Base-by-base conservation (phyloP, 2,113 vertebrate genomes). In the Ictalurus furcatus region DNA sequence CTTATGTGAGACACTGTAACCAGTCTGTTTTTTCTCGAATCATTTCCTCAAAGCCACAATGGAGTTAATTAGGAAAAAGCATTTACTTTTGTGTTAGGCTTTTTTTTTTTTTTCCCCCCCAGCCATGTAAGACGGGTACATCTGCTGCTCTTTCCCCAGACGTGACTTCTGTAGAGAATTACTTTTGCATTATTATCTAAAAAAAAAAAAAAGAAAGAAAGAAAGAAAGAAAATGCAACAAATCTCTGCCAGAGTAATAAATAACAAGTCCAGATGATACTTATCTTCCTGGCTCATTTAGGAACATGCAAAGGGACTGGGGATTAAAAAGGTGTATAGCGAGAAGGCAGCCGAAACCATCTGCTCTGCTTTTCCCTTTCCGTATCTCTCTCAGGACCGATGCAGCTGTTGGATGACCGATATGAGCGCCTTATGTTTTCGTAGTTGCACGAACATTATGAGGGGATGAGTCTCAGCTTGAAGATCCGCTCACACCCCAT, bases 201-300 rank as follows among this genome's bases (percentile, higher is more conserved):
- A 54, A 91, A 85, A 87, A 6, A 44, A n/a, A 40, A 2, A 40
- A 40, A 40, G 40, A 40, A 40, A 40, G 40, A 2, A 40, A 6
- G 6, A 6, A 48, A 48, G 44, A 48, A 85, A 85, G 44, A 71
- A 28, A 80, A 63, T 25, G 19, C 63, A 69, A 61, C 54, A 37
- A 86, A 78, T 76, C 11, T 44, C 71, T 63, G 25, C 30, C 30
- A 56, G 21, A 23, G 54, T 69, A 81, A 67, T 71, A 28, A 56
- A 88, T 88, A 82, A 88, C 67, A 16, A 87, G 48, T 63, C 52
- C 78, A 37, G n/a, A 67, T 86, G 81, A 69, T 82, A 40, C 69
- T 83, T 82, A 63, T 56, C 83, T 85, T n/a, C 65, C 71, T 63
- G 89, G 84, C 87, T 85, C 16, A 85, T 90, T 90, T 81, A 54